These are phyloP conservation scores for Leptinotarsa lineolata DNA, from an alignment of 1,140 invertebrate species.

Conservation along the genomic window DNA sequence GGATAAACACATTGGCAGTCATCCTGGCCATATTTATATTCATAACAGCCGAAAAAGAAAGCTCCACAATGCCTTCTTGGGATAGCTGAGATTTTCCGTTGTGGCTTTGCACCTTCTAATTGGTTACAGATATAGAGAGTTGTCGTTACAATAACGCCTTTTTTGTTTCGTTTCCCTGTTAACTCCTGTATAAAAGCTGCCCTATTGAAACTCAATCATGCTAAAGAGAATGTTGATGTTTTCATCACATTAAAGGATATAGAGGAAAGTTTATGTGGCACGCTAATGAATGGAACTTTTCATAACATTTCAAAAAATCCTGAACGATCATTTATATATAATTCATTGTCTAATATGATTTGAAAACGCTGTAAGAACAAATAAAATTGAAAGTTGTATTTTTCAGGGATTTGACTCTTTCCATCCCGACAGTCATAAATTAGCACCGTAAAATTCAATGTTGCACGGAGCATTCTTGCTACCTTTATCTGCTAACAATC, in stretches of 20 bases:
- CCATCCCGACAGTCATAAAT: too few relatives aligned
- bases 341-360: too few relatives aligned
- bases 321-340: too few relatives aligned
- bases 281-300: too few relatives aligned
- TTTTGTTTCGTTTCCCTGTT: constrained; percentile 15
- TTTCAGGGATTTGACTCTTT: too few relatives aligned
- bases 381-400: too few relatives aligned
- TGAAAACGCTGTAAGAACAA: too few relatives aligned
- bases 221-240: not conserved
- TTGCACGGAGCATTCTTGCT: too few relatives aligned
- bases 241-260: not conserved
- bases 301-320: too few relatives aligned
- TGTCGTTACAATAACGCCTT: constrained; percentile 25
- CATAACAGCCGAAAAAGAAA: constrained; percentile 11
- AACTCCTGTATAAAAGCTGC: constrained; percentile 11
- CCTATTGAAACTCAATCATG: constrained; percentile 12
- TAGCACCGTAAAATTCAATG: too few relatives aligned
- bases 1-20: constrained; percentile 26
- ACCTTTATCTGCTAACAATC: too few relatives aligned
- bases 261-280: too few relatives aligned
- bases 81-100: constrained; percentile 19
- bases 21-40: constrained; percentile 21
- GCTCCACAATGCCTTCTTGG: constrained; percentile 14
- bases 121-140: constrained; percentile 24
- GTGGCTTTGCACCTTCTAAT: constrained; percentile 25